Evolutionary conservation across 2,888 invertebrate species (phyloP).

Genomic region (Liopterus haemorrhoidalis): DNA sequence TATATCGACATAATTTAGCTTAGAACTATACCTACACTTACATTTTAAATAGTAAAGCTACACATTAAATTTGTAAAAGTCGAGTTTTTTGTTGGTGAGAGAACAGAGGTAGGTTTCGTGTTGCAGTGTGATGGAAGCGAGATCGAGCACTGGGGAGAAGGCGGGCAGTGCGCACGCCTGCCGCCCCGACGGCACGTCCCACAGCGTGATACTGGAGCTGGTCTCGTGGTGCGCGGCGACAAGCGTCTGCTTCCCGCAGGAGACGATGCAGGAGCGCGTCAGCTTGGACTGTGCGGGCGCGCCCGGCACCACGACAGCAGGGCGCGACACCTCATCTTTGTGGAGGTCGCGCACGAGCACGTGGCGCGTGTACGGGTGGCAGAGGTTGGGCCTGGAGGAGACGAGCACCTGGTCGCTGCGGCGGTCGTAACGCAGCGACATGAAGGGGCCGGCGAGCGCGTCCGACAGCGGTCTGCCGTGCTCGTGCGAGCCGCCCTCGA

Average conservation of each 20-base stretch:
- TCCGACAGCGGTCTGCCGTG: constrained; percentile 51
- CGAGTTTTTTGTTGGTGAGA: constrained; percentile 59
- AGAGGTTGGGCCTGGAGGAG: constrained; percentile 61
- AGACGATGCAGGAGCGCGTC: constrained; percentile 57
- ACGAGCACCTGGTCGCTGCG: constrained; percentile 60
- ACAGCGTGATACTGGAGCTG: constrained; percentile 57
- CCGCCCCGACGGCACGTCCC: constrained; percentile 54
- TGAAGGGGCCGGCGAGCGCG: constrained; percentile 68
- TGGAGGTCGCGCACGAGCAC: no score
- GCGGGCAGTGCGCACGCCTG: constrained; percentile 54
- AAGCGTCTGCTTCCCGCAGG: constrained; percentile 54
- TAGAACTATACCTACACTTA: no score
- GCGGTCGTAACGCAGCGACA: constrained; percentile 64
- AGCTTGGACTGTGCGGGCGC: constrained; percentile 62
- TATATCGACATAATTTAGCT: no score
- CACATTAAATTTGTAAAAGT: constrained; percentile 53
- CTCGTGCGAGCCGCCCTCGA: constrained; percentile 46
- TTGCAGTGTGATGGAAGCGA: constrained; percentile 54
- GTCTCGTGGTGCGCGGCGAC: constrained; percentile 73
- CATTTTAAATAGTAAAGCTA: constrained; percentile 11
- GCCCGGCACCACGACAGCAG: constrained; percentile 58
- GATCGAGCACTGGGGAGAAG: constrained; percentile 61
- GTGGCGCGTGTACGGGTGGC: constrained; percentile 52
- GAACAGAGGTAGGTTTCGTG: constrained; percentile 55
- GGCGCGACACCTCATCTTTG: constrained; percentile 52